Evolutionary conservation across 1,140 invertebrate genomes (phyloP), one percentile per base, ranked within the genome.

Genomic region (Temnothorax longispinosus): DNA sequence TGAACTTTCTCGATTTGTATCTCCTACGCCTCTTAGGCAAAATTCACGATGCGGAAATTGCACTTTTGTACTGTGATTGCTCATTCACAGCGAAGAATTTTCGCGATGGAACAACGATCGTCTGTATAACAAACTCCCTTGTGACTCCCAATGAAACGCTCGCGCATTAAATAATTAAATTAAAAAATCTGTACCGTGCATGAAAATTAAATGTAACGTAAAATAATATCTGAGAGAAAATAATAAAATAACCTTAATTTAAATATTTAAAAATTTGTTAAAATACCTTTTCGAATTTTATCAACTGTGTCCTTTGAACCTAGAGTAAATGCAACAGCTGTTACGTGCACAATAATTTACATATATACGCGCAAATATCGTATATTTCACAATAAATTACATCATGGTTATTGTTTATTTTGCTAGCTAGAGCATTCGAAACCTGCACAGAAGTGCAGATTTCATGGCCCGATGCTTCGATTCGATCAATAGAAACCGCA

Each of bases 61-160:
- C 69, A 60, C 27, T 75, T 74, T 75, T 62, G 27, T 74, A 27
- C 65, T n/a, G 50, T 72, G 44, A 82, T 82, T 82, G 80, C 69
- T 74, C n/a, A 74, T 84, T 75, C 67, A 75, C 7, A 38, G 41
- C 35, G 44, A 35, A 27, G 2, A 60, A 18, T 32, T 82, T 38
- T 60, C 67, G 13, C 15, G 27, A 84, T 11, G 10, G 2, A 62
- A 38, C 5, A 38, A 41, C 10, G 15, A 60, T 27, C 21, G 8
- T 74, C 27, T n/a, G 1, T 21, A 56, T 32, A n/a, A 18, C 15
- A 50, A 4, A n/a, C 1, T 47, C 56, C 50, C 21, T 18, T 50
- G 38, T 27, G 35, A 18, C 35, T 27, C 27, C 18, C 13, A 72
- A 60, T 62, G 1, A 58, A 72, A 67, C 18, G 21, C 5, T 62